Evolutionary conservation across 2,888 invertebrate species (phyloP).

Genomic region (Ceraclea dissimilis): DNA sequence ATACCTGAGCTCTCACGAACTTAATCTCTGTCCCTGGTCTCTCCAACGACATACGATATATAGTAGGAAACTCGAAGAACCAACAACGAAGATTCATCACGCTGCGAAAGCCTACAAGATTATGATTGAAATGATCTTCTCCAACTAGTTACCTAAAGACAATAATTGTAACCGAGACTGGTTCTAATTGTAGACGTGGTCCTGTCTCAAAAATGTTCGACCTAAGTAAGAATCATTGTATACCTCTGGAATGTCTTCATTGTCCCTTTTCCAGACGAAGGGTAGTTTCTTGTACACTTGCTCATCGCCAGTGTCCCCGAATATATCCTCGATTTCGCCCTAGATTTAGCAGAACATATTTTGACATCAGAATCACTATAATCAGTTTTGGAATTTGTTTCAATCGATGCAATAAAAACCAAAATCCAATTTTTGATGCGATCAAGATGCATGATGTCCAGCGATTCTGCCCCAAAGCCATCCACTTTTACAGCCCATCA

Average conservation of each 20-base stretch:
- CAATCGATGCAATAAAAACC: neutral
- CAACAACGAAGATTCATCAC: too few species aligned
- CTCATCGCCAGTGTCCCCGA: slow-evolving; percentile 18
- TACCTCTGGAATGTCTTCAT: slow-evolving; percentile 14
- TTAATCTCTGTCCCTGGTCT: too few species aligned
- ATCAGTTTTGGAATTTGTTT: neutral
- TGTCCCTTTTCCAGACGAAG: slow-evolving; percentile 19
- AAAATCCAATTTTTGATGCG: slow-evolving; percentile 1
- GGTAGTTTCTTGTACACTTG: slow-evolving; percentile 24
- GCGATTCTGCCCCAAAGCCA: neutral
- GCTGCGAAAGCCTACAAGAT: too few species aligned
- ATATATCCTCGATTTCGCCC: slow-evolving; percentile 16
- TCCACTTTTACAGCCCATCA: neutral
- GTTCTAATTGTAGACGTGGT: too few species aligned
- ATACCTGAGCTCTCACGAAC: too few species aligned
- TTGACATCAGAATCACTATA: neutral
- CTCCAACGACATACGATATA: too few species aligned
- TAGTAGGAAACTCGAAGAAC: too few species aligned
- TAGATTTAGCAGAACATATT: slow-evolving; percentile 1
- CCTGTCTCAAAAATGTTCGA: too few species aligned
- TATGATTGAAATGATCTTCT: too few species aligned
- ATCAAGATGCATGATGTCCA: neutral
- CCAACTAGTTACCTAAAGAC: too few species aligned
- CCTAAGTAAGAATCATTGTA: neutral
- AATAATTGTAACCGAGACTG: too few species aligned